Evolutionary conservation across 2,797 vertebrate species (phyloP), one percentile per base, ranked within the genome.

Genomic region (Anabacerthia variegaticeps): DNA sequence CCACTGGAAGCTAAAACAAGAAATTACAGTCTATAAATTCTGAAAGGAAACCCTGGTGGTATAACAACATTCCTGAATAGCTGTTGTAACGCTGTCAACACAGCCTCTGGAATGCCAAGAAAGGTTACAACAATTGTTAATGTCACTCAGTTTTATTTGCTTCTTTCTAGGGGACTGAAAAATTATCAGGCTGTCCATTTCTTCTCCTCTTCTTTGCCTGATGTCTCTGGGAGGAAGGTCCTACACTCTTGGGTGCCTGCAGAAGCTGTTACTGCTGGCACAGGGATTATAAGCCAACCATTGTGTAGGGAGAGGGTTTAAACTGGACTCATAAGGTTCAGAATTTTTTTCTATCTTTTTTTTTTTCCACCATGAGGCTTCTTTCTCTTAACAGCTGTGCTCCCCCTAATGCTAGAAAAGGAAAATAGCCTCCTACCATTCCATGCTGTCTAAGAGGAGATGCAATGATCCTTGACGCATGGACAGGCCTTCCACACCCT

Each of bases 321-420:
- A 90, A 85, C 0, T 37, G 10, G 23, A 79, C 21, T 93, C 3
- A 2, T 5, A 52, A 86, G 9, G 28, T 49, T 72, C 8, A 10
- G 36, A 72, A 55, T 3, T 48, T 55, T 84, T 69, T 43, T 39
- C 13, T 52, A 5, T 59, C 3, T 55, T 36, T 8, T 26, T 34
- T 54, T 68, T 87, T 56, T 49, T 4, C 19, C 44, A 10, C 18
- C 21, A 28, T 6, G 9, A 21, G 32, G 18, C 39, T 28, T 88
- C 9, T 88, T 56, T 52, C 55, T 88, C 14, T 88, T 34, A 79
- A 82, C 63, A 79, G 77, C 51, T 89, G 89, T 73, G 88, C 90
- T 95, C 88, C 83, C 93, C 73, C 83, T 95, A 93, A 92, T 62
- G 93, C 77, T 90, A 27, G 92, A 44, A 78, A 67, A 82, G n/a